Evolutionary conservation across 2,113 vertebrate genomes (phyloP).

Genomic region (Marcusenius ussheri): DNA sequence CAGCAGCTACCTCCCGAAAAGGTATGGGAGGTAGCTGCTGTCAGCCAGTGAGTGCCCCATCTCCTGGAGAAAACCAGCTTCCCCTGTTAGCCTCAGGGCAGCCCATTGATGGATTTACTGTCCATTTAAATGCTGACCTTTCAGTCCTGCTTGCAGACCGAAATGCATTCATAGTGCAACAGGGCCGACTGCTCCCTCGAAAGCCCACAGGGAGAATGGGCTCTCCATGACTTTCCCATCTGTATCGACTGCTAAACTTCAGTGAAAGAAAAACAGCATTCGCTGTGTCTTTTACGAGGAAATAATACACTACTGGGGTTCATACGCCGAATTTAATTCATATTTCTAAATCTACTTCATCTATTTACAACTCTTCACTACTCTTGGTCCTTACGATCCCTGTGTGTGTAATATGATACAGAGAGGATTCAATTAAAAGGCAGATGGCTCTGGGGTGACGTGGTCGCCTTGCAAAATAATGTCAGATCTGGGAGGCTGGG

Average conservation of each 20-base stretch:
- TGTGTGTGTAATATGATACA: not conserved
- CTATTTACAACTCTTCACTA: not conserved
- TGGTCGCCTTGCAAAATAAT: conserved; percentile 22
- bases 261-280: conserved; percentile 8
- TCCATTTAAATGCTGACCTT: conserved; percentile 18
- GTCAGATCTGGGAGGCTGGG: conserved; percentile 24
- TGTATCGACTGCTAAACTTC: not conserved
- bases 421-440: not conserved
- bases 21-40: not conserved
- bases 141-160: not conserved
- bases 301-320: not conserved
- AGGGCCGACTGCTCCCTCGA: no score
- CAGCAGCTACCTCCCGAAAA: no score
- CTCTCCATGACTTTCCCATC: not conserved
- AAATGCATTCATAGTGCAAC: not conserved
- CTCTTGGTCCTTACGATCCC: not conserved
- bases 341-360: not conserved
- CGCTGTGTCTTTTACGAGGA: not conserved
- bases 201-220: not conserved
- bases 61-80: not conserved
- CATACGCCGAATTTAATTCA: not conserved
- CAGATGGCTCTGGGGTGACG: conserved; percentile 28
- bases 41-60: not conserved
- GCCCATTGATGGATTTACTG: conserved; percentile 10
- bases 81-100: not conserved